Percentiles rank a stretch among this genome's conserved stretches.
These are phyloP conservation scores for Gymnobelideus leadbeateri DNA, from an alignment of 2,113 vertebrate genomes.

Conservation along the genomic window DNA sequence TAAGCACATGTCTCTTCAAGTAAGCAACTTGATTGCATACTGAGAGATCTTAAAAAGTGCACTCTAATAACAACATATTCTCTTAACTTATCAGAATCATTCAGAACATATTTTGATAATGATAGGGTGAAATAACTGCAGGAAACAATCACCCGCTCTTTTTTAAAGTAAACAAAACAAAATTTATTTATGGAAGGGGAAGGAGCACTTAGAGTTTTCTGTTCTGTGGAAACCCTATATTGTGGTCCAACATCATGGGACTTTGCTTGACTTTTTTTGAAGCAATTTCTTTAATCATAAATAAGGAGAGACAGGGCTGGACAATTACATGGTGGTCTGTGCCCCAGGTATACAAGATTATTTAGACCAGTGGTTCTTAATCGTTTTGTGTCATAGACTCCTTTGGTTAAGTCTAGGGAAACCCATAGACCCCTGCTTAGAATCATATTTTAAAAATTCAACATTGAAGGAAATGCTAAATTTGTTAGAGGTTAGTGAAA, in stretches of 20 bases:
- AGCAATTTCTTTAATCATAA: neutral
- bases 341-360: neutral
- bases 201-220: neutral
- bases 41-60: neutral
- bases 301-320: neutral
- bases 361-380: neutral
- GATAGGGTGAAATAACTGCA: neutral
- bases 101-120: neutral
- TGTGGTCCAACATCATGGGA: neutral
- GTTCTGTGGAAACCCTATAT: neutral
- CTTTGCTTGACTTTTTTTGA: neutral
- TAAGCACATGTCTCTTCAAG: neutral
- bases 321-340: neutral
- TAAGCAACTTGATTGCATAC: neutral
- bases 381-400: neutral
- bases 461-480: neutral
- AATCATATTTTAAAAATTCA: neutral
- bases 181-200: neutral
- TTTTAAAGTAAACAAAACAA: neutral
- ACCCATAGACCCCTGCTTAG: neutral
- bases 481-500: neutral
- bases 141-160: neutral
- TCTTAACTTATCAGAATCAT: neutral
- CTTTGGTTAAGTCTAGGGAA: neutral
- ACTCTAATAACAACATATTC: neutral